Evolutionary conservation across 2,888 invertebrate genomes (phyloP).

Genomic region (Anorthoa munda): DNA sequence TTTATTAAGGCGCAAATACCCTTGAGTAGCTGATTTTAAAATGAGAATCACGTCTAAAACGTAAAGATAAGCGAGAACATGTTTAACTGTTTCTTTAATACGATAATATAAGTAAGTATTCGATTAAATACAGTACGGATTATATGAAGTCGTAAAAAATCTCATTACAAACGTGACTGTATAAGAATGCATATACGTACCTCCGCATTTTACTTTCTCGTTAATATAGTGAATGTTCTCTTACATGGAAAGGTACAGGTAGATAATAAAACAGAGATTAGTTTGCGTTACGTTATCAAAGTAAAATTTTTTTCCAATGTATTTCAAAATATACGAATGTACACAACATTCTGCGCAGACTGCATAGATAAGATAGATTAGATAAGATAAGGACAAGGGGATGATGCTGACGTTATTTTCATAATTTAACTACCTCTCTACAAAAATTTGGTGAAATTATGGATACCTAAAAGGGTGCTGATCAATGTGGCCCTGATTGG

Average conservation of each 20-base stretch:
- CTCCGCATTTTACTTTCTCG: conserved; percentile 19
- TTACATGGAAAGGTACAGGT: not conserved
- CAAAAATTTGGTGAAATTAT: not conserved
- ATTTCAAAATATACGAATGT: conserved; percentile 2
- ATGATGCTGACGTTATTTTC: too few species aligned
- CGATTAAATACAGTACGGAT: conserved; percentile 25
- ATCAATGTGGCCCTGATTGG: not conserved
- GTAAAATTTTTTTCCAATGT: not conserved
- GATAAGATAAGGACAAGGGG: too few species aligned
- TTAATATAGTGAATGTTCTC: conserved; percentile 32
- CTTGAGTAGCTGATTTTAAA: too few species aligned
- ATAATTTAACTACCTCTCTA: too few species aligned
- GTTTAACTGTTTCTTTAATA: not conserved
- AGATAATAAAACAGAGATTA: not conserved
- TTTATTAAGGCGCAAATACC: too few species aligned
- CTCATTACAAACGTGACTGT: conserved; percentile 42
- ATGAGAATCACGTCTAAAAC: too few species aligned
- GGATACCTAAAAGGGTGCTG: not conserved
- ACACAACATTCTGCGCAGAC: too few species aligned
- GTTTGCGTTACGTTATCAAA: not conserved
- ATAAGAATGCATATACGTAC: conserved; percentile 18
- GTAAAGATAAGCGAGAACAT: not conserved
- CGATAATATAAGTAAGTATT: conserved; percentile 5
- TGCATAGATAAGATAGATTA: too few species aligned
- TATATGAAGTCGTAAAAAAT: conserved; percentile 42